Percentiles rank a stretch among this genome's conserved stretches.
phyloP scores from a whole-genome alignment of 1,140 invertebrate species.

The Mycetomoellerius zeteki region DNA sequence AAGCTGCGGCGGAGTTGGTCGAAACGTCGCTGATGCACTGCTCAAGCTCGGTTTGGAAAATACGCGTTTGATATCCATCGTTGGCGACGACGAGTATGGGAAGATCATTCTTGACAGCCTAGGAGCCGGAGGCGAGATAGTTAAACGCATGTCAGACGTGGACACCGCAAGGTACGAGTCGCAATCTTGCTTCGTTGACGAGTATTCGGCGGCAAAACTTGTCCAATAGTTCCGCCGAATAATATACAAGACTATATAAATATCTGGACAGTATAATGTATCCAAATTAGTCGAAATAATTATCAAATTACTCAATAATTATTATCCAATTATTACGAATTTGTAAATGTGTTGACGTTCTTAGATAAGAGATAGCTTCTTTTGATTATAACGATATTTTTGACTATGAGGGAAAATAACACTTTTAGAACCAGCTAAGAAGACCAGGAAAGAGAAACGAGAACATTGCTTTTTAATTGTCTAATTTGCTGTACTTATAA shows the following conservation, averaged over 20 bases:
- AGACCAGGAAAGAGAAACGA: too few relatives aligned
- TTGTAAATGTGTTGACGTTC: too few relatives aligned
- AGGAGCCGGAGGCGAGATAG: constrained; percentile 79
- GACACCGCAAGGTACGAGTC: constrained; percentile 82
- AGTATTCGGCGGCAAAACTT: not conserved
- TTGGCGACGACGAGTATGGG: constrained; percentile 91
- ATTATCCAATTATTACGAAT: too few relatives aligned
- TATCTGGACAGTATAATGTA: not conserved
- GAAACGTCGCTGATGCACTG: constrained; percentile 96
- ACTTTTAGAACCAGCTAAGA: too few relatives aligned
- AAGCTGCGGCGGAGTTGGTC: constrained; percentile 94
- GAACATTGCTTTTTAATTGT: too few relatives aligned
- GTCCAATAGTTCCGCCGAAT: too few relatives aligned
- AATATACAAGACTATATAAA: not conserved
- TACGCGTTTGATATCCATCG: constrained; percentile 92
- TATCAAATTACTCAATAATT: too few relatives aligned
- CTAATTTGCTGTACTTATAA: not conserved
- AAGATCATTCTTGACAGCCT: constrained; percentile 87
- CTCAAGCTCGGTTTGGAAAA: constrained; percentile 89
- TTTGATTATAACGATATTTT: too few relatives aligned
- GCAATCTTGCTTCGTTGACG: not conserved
- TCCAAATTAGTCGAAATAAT: too few relatives aligned
- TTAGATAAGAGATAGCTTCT: too few relatives aligned
- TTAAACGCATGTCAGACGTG: constrained; percentile 80
- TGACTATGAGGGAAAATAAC: too few relatives aligned